phyloP scores from a whole-genome alignment of 2,113 vertebrate species.

The Condylura cristata region DNA sequence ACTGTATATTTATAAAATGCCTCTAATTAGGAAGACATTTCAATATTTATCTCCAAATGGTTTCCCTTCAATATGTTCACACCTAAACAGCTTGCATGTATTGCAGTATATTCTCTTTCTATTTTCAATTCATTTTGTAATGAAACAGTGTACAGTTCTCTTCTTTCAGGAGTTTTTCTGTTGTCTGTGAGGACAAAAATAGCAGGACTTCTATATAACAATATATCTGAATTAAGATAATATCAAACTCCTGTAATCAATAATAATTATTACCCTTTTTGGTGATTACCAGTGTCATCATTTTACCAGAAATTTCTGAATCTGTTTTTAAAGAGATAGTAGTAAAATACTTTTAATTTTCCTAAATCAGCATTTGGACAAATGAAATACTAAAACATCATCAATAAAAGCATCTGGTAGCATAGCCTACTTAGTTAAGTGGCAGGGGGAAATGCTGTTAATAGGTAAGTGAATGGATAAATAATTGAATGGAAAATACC shows the following conservation, averaged over 20 bases:
- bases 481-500: background rate
- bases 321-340: background rate
- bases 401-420: background rate
- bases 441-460: background rate
- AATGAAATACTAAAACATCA: background rate
- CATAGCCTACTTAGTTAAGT: background rate
- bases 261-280: background rate
- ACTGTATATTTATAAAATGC: background rate
- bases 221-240: background rate
- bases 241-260: background rate
- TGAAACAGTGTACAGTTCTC: background rate
- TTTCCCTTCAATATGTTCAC: background rate
- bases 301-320: background rate
- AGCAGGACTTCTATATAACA: background rate
- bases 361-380: background rate
- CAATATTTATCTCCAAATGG: background rate
- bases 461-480: background rate
- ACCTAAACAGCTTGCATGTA: background rate
- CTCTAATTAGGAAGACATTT: background rate
- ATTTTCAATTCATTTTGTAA: slow-evolving; percentile 16
- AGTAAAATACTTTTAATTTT: background rate
- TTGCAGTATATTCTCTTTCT: background rate
- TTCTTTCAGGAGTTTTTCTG: background rate
- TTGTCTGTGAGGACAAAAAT: background rate
- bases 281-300: background rate